A percentile compares a stretch with the other conserved stretches of the same genome.
Conservation (phyloP, 2,113 vertebrate genomes). For the Rissa tridactyla region DNA sequence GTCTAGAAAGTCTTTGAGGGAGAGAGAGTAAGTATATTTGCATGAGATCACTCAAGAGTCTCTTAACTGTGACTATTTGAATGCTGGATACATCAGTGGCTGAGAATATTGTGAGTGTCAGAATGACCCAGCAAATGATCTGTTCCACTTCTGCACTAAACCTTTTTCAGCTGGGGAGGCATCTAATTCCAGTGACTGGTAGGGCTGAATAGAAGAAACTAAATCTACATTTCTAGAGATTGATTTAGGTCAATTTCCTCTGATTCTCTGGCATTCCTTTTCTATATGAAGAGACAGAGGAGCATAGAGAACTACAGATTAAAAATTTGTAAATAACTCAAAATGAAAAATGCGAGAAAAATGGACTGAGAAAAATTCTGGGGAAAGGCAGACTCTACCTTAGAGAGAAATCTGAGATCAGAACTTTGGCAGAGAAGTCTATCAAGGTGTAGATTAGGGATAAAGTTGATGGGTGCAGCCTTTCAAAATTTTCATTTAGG, state of each 20-base stretch:
- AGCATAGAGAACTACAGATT: neutral
- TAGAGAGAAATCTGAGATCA: neutral
- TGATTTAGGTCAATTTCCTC: neutral
- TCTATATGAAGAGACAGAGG: neutral
- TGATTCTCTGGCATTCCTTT: neutral
- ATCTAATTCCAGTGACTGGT: neutral
- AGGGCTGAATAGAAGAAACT: neutral
- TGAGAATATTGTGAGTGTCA: neutral
- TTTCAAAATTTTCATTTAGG: neutral
- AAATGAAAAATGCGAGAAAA: neutral
- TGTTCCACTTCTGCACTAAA: neutral
- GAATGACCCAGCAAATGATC: neutral
- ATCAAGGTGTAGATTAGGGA: neutral
- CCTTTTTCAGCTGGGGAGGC: neutral
- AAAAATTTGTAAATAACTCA: neutral
- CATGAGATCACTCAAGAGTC: neutral
- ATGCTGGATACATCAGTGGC: neutral
- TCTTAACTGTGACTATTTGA: neutral
- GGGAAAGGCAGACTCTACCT: neutral
- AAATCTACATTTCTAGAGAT: neutral
- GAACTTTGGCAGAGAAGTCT: neutral
- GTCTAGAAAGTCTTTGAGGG: neutral
- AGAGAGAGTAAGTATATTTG: neutral
- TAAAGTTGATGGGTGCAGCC: neutral
- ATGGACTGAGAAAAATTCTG: neutral